Base-by-base conservation (phyloP, 2,888 invertebrate species). In the Arrhopalites spinosus region DNA sequence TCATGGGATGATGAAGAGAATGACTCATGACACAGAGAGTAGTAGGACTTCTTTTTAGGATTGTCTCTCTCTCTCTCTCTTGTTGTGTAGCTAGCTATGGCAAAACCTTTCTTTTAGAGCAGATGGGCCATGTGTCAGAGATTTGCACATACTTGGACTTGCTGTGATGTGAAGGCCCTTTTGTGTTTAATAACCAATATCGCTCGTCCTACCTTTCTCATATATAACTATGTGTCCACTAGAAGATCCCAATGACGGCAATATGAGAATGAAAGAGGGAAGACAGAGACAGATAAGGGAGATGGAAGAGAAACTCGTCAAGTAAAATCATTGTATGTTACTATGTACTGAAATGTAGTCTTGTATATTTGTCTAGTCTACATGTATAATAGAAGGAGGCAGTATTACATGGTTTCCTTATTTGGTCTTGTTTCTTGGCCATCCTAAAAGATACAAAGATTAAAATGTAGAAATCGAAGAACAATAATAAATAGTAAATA, bases 361-460 rank as follows among this genome's bases (percentile, higher is more conserved):
- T n/a, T n/a, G n/a, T n/a, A n/a, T n/a, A n/a, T n/a, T n/a, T n/a
- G n/a, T n/a, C n/a, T n/a, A n/a, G n/a, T n/a, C n/a, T n/a, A n/a
- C n/a, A n/a, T n/a, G n/a, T 59, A 59, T 15, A 25, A 27, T 17
- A 70, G n/a, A 36, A 59, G 43, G 29, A 56, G 43, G 30, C 8
- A 59, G 17, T 29, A 50, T 67, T 45, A 36, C 27, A 59, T 36
- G 30, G 8, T 43, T 59, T 23, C 71, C 71, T 59, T 71, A 59
- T 71, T 71, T 71, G 71, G 71, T 23, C 59, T 53, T 50, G 29
- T 69, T 30, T 68, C 69, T 69, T 69, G 67, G 53, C 66, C 66
- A 66, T 36, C 66, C 36, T 7, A 43, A 27, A 1, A 66, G 66
- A 66, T 66, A 23, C 25, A 66, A 66, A 66, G 66, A 66, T 66